Evolutionary conservation across 1,140 invertebrate species (phyloP).

Genomic region (Anagrus nilaparvatae): DNA sequence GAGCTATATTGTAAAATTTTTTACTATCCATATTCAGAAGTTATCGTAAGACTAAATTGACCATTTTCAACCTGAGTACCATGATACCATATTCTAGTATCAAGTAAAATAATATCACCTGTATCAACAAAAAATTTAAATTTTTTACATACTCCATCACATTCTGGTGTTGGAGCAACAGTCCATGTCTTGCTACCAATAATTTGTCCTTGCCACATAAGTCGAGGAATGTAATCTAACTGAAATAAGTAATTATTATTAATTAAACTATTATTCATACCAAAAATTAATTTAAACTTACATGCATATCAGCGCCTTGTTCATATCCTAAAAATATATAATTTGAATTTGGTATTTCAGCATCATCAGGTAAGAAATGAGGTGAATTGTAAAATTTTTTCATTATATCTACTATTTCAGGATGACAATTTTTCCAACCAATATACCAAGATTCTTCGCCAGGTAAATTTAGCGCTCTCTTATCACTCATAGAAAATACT

Average conservation of each 20-base stretch:
- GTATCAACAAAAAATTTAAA: conserved; percentile 71
- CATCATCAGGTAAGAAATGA: conserved; percentile 77
- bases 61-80: conserved; percentile 71
- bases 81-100: conserved; percentile 91
- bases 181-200: conserved; percentile 78
- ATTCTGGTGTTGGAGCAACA: conserved; percentile 79
- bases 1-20: no score
- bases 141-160: conserved; percentile 62
- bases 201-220: conserved; percentile 92
- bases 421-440: conserved; percentile 87
- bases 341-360: conserved; percentile 81
- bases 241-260: conserved; percentile 34
- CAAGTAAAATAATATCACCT: conserved; percentile 77
- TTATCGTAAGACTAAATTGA: conserved; percentile 81
- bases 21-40: conserved; percentile 70
- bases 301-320: conserved; percentile 86
- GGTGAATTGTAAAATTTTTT: conserved; percentile 70
- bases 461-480: conserved; percentile 50
- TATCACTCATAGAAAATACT: conserved; percentile 65
- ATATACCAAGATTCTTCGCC: conserved; percentile 76
- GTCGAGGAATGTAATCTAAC: conserved; percentile 82
- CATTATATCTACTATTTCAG: conserved; percentile 61
- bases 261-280: conserved; percentile 35
- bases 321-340: conserved; percentile 92
- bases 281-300: conserved; percentile 45